Evolutionary conservation across 2,888 invertebrate genomes (phyloP).

Genomic region (Byasa hedistus): DNA sequence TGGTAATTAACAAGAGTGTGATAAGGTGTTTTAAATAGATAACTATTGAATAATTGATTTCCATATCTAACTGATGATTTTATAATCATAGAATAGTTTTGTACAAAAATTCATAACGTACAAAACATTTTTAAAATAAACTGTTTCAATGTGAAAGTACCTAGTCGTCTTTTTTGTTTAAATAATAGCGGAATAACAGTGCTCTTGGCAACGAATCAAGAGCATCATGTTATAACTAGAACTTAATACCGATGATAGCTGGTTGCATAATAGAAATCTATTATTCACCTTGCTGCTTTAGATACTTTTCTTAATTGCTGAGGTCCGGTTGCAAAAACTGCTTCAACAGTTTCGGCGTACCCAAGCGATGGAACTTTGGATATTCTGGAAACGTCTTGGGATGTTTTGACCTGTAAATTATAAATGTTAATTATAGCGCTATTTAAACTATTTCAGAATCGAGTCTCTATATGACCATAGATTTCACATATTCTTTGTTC

Average conservation of each 20-base stretch:
- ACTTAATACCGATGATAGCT: neutral
- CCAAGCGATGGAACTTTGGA: conserved; percentile 77
- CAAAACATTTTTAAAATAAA: neutral
- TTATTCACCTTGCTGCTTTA: conserved; percentile 81
- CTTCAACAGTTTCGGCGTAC: conserved; percentile 83
- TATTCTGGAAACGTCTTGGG: conserved; percentile 74
- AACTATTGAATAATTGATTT: neutral
- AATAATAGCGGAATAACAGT: neutral
- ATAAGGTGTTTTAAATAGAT: neutral
- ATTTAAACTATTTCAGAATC: too few species aligned
- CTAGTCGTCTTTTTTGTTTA: neutral
- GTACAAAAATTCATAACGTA: neutral
- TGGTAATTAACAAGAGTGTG: neutral
- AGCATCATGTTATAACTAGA: neutral
- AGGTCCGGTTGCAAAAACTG: conserved; percentile 82
- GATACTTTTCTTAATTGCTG: conserved; percentile 72
- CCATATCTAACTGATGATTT: too few species aligned
- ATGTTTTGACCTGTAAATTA: conserved; percentile 69
- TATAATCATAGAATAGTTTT: too few species aligned
- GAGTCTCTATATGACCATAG: too few species aligned
- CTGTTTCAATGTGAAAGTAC: neutral
- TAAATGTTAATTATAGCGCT: too few species aligned
- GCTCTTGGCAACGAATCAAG: neutral
- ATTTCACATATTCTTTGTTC: too few species aligned
- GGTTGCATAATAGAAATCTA: neutral